A percentile compares a stretch with the other conserved stretches of the same genome.
Evolutionary conservation across 1,140 invertebrate genomes (phyloP).

Genomic region (Eumaeus atala): DNA sequence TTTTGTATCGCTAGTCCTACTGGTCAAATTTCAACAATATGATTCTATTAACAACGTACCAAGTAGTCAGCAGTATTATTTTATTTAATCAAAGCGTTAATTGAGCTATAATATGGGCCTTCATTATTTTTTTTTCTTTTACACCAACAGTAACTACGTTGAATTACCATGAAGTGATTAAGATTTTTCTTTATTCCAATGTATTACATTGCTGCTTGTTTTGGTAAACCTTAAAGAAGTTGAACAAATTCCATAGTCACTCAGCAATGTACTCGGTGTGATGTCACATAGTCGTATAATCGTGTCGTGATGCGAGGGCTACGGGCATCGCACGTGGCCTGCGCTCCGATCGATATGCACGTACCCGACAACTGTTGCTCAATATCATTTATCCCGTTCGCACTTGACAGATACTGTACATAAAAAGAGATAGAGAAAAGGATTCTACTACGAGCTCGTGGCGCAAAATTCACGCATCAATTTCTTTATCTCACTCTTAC

Average conservation of each 20-base stretch:
- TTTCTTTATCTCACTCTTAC: slow-evolving; percentile 27
- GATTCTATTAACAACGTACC: no score
- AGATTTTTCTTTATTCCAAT: no score
- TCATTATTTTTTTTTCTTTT: no score
- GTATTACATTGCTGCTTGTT: not conserved
- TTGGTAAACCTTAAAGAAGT: not conserved
- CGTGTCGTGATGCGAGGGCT: slow-evolving; percentile 21
- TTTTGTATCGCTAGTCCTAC: no score
- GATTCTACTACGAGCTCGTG: slow-evolving; percentile 46
- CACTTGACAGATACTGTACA: slow-evolving; percentile 16
- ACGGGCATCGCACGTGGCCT: slow-evolving; percentile 54
- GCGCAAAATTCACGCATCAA: slow-evolving; percentile 54
- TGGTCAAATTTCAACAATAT: no score
- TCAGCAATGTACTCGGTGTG: slow-evolving; percentile 12
- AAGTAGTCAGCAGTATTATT: no score
- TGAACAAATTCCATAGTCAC: not conserved
- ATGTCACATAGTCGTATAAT: slow-evolving; percentile 3
- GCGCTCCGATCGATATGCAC: slow-evolving; percentile 49
- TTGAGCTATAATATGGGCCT: no score
- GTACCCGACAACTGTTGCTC: slow-evolving; percentile 66
- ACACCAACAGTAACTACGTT: no score
- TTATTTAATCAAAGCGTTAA: no score
- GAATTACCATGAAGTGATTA: no score
- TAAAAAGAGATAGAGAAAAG: slow-evolving; percentile 34
- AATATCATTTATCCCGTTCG: slow-evolving; percentile 34